Conservation (phyloP, 2,797 vertebrate genomes). For the Petrocephalus sullivani region DNA sequence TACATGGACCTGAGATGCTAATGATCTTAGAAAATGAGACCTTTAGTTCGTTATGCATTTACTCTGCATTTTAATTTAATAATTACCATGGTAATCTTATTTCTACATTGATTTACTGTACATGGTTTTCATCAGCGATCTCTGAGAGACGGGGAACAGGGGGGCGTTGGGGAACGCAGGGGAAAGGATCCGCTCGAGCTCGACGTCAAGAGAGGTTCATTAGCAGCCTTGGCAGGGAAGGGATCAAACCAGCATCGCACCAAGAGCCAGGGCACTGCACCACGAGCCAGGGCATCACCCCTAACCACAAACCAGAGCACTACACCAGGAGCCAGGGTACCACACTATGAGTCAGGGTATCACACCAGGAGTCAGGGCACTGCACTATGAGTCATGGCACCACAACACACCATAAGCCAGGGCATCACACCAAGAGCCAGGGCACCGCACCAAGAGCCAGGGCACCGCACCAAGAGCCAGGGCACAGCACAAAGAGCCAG, state of each 20-base stretch:
- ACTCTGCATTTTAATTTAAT: neutral
- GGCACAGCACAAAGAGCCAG: no score
- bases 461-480: neutral
- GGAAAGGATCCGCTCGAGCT: neutral
- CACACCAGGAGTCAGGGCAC: neutral
- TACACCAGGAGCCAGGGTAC: no score
- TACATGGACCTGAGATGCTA: neutral
- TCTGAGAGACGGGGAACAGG: neutral
- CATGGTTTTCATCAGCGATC: neutral
- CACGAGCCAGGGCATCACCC: neutral
- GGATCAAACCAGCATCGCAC: neutral
- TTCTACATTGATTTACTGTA: neutral
- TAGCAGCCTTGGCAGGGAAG: neutral
- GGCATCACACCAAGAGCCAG: neutral
- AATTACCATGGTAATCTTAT: neutral
- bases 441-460: neutral
- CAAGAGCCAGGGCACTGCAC: neutral
- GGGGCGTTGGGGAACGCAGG: neutral
- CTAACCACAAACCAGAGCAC: no score
- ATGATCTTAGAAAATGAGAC: neutral
- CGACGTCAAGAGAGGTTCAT: neutral
- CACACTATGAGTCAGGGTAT: no score
- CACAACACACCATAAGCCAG: neutral
- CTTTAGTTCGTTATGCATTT: neutral
- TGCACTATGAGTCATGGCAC: no score